Base-by-base conservation (phyloP, 2,888 invertebrate genomes). In the Drosophila imparisetae region DNA sequence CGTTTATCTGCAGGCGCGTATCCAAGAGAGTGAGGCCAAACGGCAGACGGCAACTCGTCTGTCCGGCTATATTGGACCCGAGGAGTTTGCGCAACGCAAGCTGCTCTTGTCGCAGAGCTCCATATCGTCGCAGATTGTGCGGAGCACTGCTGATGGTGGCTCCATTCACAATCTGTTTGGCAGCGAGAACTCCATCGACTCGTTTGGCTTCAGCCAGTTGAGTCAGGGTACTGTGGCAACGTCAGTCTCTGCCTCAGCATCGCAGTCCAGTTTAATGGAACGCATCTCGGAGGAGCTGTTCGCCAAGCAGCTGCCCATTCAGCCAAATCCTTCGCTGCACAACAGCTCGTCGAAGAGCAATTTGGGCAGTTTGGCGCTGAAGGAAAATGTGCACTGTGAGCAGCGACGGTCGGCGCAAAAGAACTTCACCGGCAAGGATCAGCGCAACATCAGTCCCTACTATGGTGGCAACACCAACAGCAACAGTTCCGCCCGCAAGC, bases 1-100 rank as follows among this genome's bases (percentile, higher is more conserved):
- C 57, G 95, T 96, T 62, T 93, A 93, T 69, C 58, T 91, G 30
- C 81, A 90, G 18, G 93, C 92, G 2, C 90, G 91, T 59, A 77
- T 78, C 4, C 90, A 89, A 45, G 85, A 92, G 50, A 86, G 89
- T 30, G 91, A 91, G 29, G 80, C 80, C 8, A 91, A 87, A 66
- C 83, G 83, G 0, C 75, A 85, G 59, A 88, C 89, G 0, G 78
- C 66, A n/a, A 80, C 81, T 27, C 89, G 92, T 0, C 79, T 91
- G 5, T 88, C 90, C 0, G 92, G 93, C 29, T 93, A 93, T 68
- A 92, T 92, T 58, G 91, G 90, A 1, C 90, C 91, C 36, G 93
- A 93, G 58, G 92, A 93, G 68, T 92, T 91, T 69, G 90, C 89
- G 24, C 90, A 89, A 45, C 86, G 86, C 0, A 92, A 91, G 70